A percentile compares a stretch with the other conserved stretches of the same genome.
These are phyloP conservation scores for Sebastiscus albofasciatus DNA, from an alignment of 2,797 vertebrate genomes.

Conservation along the genomic window DNA sequence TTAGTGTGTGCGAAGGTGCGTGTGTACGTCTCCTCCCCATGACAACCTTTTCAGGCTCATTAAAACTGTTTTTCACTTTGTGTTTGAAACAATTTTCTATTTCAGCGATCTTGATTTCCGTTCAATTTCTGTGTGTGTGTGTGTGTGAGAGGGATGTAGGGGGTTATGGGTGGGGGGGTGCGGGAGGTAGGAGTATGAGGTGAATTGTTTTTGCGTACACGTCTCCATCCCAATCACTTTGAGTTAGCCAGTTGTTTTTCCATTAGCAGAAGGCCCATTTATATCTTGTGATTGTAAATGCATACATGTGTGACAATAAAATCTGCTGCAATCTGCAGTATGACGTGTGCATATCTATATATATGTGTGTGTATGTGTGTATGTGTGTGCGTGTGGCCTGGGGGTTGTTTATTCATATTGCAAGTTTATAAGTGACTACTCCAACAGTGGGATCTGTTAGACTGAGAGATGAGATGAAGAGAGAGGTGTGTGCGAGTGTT, in stretches of 20 bases:
- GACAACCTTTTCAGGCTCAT: conserved; percentile 68
- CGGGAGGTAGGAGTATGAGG: background rate
- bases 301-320: conserved; percentile 70
- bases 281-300: conserved; percentile 63
- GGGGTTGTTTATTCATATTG: conserved; percentile 13
- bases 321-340: conserved; percentile 54
- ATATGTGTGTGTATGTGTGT: conserved; percentile 12
- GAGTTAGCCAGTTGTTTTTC: conserved; percentile 51
- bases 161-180: background rate
- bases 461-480: conserved; percentile 7
- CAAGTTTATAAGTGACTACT: conserved; percentile 23
- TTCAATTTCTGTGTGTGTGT: conserved; percentile 3
- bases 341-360: background rate
- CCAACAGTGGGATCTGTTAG: background rate
- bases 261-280: conserved; percentile 66
- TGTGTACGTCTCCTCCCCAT: conserved; percentile 42
- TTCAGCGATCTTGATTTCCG: conserved; percentile 44
- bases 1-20: conserved; percentile 17
- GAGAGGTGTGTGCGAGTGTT: background rate
- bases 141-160: background rate
- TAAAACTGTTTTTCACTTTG: conserved; percentile 60
- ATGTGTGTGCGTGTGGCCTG: conserved; percentile 10
- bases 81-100: conserved; percentile 69
- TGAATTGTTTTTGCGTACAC: conserved; percentile 26
- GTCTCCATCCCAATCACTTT: conserved; percentile 44